Evolutionary conservation across 2,797 vertebrate species (phyloP), one percentile per base, ranked within the genome.

Genomic region (Rhynchotus rufescens): DNA sequence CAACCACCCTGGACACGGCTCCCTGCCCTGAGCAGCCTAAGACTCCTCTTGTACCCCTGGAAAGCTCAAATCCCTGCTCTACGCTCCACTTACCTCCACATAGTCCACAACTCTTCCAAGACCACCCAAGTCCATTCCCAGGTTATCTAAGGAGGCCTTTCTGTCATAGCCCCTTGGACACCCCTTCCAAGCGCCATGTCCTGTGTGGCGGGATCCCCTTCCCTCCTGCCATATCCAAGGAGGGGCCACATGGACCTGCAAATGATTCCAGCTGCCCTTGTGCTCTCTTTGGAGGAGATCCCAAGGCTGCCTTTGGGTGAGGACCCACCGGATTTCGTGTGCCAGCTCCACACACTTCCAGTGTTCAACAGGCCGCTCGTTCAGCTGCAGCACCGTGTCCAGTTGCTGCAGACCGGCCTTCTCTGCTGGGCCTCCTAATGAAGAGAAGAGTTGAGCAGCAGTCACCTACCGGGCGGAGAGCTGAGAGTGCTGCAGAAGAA

Each of bases 271-370:
- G 14, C 65, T 38, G 15, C n/a, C n/a, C n/a, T 32, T 32, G 42
- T 19, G 17, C 30, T 44, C 6, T 14, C 44, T 44, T 13, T 9
- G 19, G 22, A 15, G 23, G 32, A 15, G 34, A 9, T n/a, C 47
- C 34, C 34, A 51, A 26, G 34, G 34, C 40, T 28, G 59, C 20
- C 12, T 80, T 26, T 25, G 36, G 30, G 59, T 49, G 25, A 57
- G 6, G 4, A 25, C 96, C 96, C 97, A 99, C 99, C 99, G 98
- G 95, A 99, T 99, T 92, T 99, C 98, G 0, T 99, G 98, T 2
- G 99, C 99, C 93, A 99, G 97, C 91, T 99, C 98, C 83, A 99
- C 98, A 40, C 99, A 99, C 93, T 99, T 99, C 99, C 99, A 99
- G 93, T 99, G 98, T 84, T 99, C 99, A 96, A 99, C 99, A 0